Conservation (phyloP, 1,140 invertebrate genomes). For the Lithobius niger region DNA sequence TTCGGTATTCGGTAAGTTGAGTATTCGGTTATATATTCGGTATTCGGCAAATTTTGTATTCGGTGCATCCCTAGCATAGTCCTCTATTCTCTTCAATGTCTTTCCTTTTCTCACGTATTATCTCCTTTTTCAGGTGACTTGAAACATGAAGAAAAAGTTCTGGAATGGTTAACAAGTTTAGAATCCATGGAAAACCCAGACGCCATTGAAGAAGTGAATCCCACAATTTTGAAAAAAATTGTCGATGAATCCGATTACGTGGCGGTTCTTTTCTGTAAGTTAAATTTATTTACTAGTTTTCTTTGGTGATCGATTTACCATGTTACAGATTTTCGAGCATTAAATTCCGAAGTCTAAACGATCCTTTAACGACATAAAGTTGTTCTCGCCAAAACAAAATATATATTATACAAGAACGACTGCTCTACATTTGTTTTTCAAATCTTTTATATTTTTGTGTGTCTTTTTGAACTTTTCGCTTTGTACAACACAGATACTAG, state of each 20-base stretch:
- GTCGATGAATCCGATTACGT: conserved; percentile 84
- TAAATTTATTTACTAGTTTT: not conserved
- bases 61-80: no score
- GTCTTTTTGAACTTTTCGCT: no score
- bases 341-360: no score
- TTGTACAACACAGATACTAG: no score
- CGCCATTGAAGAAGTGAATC: conserved; percentile 87
- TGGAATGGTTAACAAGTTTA: conserved; percentile 83
- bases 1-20: no score
- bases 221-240: conserved; percentile 78
- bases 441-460: no score
- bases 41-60: no score
- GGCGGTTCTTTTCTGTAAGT: conserved; percentile 91
- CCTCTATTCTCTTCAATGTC: not conserved
- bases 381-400: no score
- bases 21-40: no score
- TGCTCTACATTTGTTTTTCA: no score
- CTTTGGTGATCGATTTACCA: not conserved
- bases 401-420: no score
- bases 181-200: conserved; percentile 91
- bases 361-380: no score
- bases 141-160: conserved; percentile 78
- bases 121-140: conserved; percentile 58
- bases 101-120: not conserved
- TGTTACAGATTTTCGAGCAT: not conserved